phyloP scores from a whole-genome alignment of 2,113 vertebrate genomes.

The Scatophagus argus region DNA sequence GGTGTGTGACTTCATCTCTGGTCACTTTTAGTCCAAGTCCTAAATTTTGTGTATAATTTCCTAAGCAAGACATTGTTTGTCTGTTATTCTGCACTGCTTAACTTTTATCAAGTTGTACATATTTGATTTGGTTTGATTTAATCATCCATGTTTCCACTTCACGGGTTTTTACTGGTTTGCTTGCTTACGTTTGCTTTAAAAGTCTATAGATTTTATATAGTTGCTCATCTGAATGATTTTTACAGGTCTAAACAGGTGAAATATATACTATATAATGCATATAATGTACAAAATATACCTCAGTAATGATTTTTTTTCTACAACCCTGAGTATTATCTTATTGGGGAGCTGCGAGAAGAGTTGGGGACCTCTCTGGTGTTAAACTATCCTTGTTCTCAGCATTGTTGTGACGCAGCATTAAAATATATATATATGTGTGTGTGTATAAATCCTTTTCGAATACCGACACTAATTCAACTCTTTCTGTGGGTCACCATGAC shows the following conservation, averaged over 20 bases:
- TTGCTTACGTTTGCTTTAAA: too few species aligned
- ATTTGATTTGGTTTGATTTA: too few species aligned
- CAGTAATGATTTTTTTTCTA: neutral
- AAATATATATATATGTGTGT: too few species aligned
- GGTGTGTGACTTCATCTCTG: neutral
- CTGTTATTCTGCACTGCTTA: too few species aligned
- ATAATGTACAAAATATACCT: too few species aligned
- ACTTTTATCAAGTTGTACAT: too few species aligned
- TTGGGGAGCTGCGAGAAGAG: neutral
- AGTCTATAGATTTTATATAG: too few species aligned
- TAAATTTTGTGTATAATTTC: neutral
- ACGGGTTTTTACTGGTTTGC: too few species aligned
- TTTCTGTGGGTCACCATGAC: slow-evolving; percentile 32
- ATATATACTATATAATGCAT: too few species aligned
- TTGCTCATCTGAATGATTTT: too few species aligned
- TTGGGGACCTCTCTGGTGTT: neutral
- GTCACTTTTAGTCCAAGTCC: neutral
- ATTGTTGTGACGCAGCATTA: neutral
- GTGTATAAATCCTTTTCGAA: neutral
- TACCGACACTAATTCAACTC: slow-evolving; percentile 15
- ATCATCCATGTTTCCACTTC: too few species aligned
- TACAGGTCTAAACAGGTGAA: too few species aligned
- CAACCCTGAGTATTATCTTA: neutral
- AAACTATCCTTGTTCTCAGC: neutral
- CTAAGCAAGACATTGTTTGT: neutral